phyloP scores from a whole-genome alignment of 1,140 invertebrate species.

The Phthorimaea operculella region DNA sequence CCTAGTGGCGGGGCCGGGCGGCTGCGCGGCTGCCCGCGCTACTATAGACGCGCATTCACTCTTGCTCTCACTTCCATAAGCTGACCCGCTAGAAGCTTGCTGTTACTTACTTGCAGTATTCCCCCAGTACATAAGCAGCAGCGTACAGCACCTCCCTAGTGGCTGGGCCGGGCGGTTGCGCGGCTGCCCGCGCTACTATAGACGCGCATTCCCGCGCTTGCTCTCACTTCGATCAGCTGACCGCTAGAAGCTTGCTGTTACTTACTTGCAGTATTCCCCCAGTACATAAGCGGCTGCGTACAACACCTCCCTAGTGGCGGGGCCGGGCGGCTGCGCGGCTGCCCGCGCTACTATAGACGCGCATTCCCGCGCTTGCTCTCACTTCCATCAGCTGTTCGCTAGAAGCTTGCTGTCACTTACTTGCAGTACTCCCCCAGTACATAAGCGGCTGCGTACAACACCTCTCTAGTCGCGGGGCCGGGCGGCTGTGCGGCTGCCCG shows the following conservation, averaged over 20 bases:
- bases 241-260: no score
- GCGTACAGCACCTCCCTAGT: constrained; percentile 82
- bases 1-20: constrained; percentile 69
- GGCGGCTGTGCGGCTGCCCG: constrained; percentile 63
- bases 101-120: no score
- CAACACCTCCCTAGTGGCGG: constrained; percentile 74
- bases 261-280: constrained; percentile 94
- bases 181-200: no score
- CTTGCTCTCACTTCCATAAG: no score
- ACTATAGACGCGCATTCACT: constrained; percentile 70
- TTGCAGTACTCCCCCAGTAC: constrained; percentile 97
- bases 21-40: constrained; percentile 59
- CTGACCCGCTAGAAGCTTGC: no score
- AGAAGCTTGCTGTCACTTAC: constrained; percentile 82
- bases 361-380: constrained; percentile 91
- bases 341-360: constrained; percentile 45
- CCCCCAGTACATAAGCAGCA: constrained; percentile 98
- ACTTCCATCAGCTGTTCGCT: constrained; percentile 97
- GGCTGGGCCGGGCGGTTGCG: no score
- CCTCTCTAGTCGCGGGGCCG: constrained; percentile 72
- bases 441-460: constrained; percentile 94
- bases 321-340: constrained; percentile 63
- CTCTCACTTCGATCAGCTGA: no score
- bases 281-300: constrained; percentile 98
- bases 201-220: no score